Conservation (phyloP, 2,797 vertebrate genomes). For the Tangara arthus region DNA sequence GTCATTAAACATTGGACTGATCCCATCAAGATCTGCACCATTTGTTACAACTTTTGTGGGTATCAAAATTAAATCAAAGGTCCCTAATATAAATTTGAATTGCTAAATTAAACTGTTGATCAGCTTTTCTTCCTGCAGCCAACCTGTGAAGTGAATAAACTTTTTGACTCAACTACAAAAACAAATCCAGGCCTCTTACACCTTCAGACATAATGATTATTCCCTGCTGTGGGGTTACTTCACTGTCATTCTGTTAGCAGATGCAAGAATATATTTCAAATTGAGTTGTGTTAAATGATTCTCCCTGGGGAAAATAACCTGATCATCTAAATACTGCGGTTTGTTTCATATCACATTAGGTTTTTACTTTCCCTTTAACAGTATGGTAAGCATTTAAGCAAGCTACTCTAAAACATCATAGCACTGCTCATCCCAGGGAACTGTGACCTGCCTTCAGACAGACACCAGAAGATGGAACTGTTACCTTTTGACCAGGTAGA, state of each 20-base stretch:
- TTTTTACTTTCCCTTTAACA: neutral
- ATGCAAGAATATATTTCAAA: neutral
- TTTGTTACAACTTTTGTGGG: neutral
- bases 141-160: neutral
- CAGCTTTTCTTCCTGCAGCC: neutral
- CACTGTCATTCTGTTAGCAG: neutral
- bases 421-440: neutral
- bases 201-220: neutral
- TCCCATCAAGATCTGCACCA: neutral
- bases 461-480: neutral
- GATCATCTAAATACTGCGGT: neutral
- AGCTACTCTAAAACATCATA: neutral
- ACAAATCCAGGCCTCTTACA: neutral
- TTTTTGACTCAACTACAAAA: neutral
- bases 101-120: neutral
- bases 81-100: neutral
- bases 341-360: neutral
- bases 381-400: neutral
- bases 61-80: neutral
- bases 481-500: neutral
- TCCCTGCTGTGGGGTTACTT: neutral
- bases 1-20: neutral
- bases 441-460: neutral
- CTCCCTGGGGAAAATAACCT: neutral
- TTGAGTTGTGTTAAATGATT: neutral